These are phyloP conservation scores for Channa argus DNA, from an alignment of 2,113 vertebrate genomes.

Conservation along the genomic window DNA sequence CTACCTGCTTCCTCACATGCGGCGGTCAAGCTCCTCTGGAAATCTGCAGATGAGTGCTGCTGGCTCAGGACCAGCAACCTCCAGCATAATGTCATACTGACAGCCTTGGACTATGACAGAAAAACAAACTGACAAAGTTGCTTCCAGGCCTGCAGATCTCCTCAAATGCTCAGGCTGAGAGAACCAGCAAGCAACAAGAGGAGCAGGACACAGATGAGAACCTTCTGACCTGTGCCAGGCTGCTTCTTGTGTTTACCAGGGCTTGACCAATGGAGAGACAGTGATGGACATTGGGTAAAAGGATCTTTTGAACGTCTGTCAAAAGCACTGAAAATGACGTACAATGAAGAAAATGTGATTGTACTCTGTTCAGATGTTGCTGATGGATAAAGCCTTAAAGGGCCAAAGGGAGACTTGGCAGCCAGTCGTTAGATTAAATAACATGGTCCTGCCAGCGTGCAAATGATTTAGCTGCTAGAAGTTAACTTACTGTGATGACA, in stretches of 20 bases:
- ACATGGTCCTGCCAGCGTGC: conserved; percentile 69
- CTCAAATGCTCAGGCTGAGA: conserved; percentile 61
- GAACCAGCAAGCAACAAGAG: conserved; percentile 40
- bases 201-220: conserved; percentile 40
- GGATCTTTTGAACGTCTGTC: conserved; percentile 63
- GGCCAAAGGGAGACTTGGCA: conserved; percentile 72
- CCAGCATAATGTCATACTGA: conserved; percentile 96
- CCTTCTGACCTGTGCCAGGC: conserved; percentile 56
- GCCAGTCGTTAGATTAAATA: conserved; percentile 58
- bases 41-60: conserved; percentile 92
- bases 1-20: conserved; percentile 98
- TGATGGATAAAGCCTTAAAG: conserved; percentile 70
- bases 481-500: conserved; percentile 75
- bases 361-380: conserved; percentile 62
- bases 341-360: conserved; percentile 81
- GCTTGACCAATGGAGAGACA: conserved; percentile 49
- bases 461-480: conserved; percentile 77
- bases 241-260: conserved; percentile 62
- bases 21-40: conserved; percentile 98
- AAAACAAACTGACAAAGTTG: conserved; percentile 72
- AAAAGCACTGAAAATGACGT: conserved; percentile 82
- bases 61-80: conserved; percentile 88
- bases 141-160: conserved; percentile 74
- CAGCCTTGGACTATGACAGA: conserved; percentile 63
- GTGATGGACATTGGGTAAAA: conserved; percentile 55